A percentile compares a stretch with the other conserved stretches of the same genome.
Conservation (phyloP, 2,797 vertebrate species). For the Paedocypris micromegethes region DNA sequence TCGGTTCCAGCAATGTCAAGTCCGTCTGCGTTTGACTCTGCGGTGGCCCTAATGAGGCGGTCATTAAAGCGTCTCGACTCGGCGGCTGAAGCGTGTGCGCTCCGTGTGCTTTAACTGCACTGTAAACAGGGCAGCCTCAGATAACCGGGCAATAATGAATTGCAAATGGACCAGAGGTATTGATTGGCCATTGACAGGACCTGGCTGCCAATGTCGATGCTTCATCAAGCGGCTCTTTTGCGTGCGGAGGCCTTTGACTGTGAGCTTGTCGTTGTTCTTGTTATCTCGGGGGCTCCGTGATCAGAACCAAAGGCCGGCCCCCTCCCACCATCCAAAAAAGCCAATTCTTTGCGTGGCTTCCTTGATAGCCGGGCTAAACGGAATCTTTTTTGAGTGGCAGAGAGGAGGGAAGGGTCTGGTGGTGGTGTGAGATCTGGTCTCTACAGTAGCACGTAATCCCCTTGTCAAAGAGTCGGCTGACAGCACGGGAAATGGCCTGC, state of each 20-base stretch:
- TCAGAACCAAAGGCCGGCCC: conserved; percentile 54
- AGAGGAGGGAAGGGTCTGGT: conserved; percentile 48
- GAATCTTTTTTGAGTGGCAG: conserved; percentile 70
- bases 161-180: conserved; percentile 76
- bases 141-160: conserved; percentile 80
- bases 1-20: conserved; percentile 34
- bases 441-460: conserved; percentile 45
- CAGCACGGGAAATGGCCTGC: conserved; percentile 54
- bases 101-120: conserved; percentile 59
- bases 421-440: conserved; percentile 42
- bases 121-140: conserved; percentile 72
- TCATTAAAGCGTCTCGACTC: conserved; percentile 27
- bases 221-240: conserved; percentile 72
- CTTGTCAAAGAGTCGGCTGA: conserved; percentile 44
- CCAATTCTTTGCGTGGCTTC: conserved; percentile 74
- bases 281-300: conserved; percentile 68
- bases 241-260: conserved; percentile 61
- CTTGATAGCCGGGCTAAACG: conserved; percentile 75
- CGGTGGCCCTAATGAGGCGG: conserved; percentile 30
- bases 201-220: conserved; percentile 67
- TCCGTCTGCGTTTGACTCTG: conserved; percentile 39
- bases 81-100: conserved; percentile 31
- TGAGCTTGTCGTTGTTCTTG: conserved; percentile 70
- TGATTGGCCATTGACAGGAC: conserved; percentile 73
- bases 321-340: conserved; percentile 45